These are phyloP conservation scores for Doris montereyensis DNA, from an alignment of 2,888 invertebrate genomes.

Conservation along the genomic window DNA sequence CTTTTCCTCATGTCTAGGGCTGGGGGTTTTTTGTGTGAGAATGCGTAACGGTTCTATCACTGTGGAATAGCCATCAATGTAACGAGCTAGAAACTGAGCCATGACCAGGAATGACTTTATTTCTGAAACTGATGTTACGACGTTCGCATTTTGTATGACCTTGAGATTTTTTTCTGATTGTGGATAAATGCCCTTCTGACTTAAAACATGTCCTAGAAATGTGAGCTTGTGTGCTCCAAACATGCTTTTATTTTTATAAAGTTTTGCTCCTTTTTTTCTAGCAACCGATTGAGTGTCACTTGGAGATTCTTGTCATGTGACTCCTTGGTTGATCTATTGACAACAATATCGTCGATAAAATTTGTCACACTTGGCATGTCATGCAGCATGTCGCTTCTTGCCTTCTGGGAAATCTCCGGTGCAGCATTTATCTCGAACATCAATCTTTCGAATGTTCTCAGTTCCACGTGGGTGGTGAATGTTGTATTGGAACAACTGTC, in stretches of 20 bases:
- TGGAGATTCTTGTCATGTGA: slow-evolving; percentile 50
- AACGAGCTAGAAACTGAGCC: slow-evolving; percentile 11
- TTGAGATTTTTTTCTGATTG: background rate
- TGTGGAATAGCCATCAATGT: slow-evolving; percentile 1
- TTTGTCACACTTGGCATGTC: slow-evolving; percentile 65
- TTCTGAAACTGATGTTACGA: background rate
- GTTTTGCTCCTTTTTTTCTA: slow-evolving; percentile 6
- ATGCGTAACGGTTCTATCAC: slow-evolving; percentile 12
- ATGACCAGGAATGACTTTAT: slow-evolving; percentile 20
- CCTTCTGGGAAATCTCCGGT: slow-evolving; percentile 73
- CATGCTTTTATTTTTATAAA: slow-evolving; percentile 7
- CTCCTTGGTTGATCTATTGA: slow-evolving; percentile 56
- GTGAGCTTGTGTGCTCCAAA: background rate
- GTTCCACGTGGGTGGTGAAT: slow-evolving; percentile 51
- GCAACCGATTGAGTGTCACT: background rate
- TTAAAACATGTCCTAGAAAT: no score
- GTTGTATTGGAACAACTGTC: slow-evolving; percentile 54
- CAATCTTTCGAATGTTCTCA: slow-evolving; percentile 49
- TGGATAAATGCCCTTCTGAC: background rate
- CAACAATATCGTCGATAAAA: slow-evolving; percentile 70
- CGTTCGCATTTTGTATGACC: background rate
- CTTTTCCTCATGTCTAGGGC: no score
- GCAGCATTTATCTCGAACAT: slow-evolving; percentile 66
- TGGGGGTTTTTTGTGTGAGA: slow-evolving; percentile 33
- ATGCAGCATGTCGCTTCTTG: slow-evolving; percentile 64